Conservation (phyloP, 35 echinoderm and acorn worm genomes). For the Heliocidaris erythrogramma region DNA sequence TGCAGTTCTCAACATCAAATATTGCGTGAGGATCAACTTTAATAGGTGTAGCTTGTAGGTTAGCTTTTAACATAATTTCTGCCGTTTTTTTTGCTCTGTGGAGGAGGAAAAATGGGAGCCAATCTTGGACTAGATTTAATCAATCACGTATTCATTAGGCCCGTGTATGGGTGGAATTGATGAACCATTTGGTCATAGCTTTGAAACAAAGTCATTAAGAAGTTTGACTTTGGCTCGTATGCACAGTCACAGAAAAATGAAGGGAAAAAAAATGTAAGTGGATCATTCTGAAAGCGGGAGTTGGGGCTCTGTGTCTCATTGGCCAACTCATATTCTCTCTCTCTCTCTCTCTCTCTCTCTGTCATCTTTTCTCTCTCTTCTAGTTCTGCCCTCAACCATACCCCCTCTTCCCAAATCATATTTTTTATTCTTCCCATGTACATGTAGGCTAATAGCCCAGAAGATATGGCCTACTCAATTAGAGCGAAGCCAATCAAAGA, state of each 20-base stretch:
- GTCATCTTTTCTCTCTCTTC: neutral
- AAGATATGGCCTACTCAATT: neutral
- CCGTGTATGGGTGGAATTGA: neutral
- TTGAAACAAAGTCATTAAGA: constrained; percentile 13
- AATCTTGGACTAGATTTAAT: neutral
- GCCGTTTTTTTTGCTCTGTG: neutral
- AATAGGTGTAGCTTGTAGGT: neutral
- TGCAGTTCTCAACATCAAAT: neutral
- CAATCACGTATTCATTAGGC: neutral
- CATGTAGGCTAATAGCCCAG: neutral
- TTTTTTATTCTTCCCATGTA: neutral
- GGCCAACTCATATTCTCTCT: neutral
- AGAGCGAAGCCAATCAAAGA: neutral
- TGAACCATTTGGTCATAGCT: neutral
- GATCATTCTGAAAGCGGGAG: neutral
- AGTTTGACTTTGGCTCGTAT: neutral
- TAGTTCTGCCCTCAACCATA: neutral
- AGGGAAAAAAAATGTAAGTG: neutral
- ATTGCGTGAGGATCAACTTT: neutral
- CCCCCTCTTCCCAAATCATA: neutral
- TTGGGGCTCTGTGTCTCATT: neutral
- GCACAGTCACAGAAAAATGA: neutral
- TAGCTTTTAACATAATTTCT: constrained; percentile 13
- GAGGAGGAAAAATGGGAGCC: neutral
- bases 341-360: neutral